A percentile compares a stretch with the other conserved stretches of the same genome.
These are phyloP conservation scores for Anagrus nilaparvatae DNA, from an alignment of 1,140 invertebrate species.

Conservation along the genomic window DNA sequence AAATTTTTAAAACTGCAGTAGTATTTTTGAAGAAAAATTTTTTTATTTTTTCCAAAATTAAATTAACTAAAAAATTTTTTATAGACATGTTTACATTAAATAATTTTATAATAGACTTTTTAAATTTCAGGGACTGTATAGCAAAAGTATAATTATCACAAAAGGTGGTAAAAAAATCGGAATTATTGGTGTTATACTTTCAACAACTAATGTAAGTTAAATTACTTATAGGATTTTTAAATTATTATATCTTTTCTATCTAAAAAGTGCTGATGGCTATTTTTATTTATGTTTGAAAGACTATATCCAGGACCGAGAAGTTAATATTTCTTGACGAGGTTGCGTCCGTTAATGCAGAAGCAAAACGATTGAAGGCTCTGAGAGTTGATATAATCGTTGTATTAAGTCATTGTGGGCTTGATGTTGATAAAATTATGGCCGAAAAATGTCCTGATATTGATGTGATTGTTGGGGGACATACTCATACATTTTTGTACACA, in stretches of 20 bases:
- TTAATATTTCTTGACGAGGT: slow-evolving; percentile 59
- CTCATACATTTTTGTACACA: slow-evolving; percentile 67
- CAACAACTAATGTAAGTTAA: slow-evolving; percentile 54
- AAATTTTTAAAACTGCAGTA: too few relatives aligned
- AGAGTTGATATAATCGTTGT: slow-evolving; percentile 69
- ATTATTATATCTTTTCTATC: too few relatives aligned
- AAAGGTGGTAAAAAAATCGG: slow-evolving; percentile 58
- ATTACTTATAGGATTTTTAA: background rate
- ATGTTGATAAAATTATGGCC: slow-evolving; percentile 62
- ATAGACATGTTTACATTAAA: too few relatives aligned
- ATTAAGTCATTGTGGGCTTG: slow-evolving; percentile 66
- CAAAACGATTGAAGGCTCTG: slow-evolving; percentile 45
- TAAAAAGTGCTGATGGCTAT: background rate
- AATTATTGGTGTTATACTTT: slow-evolving; percentile 68
- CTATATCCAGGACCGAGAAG: slow-evolving; percentile 50
- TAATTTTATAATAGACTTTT: background rate
- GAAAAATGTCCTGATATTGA: slow-evolving; percentile 52
- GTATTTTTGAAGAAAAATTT: too few relatives aligned
- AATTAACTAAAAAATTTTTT: too few relatives aligned
- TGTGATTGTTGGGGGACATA: slow-evolving; percentile 80
- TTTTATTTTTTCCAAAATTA: too few relatives aligned
- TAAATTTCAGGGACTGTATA: slow-evolving; percentile 37
- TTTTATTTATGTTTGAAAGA: slow-evolving; percentile 14
- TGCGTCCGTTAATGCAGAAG: slow-evolving; percentile 52
- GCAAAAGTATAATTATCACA: slow-evolving; percentile 50